Conservation (phyloP, 2,113 vertebrate species). For the Stercorarius parasiticus region DNA sequence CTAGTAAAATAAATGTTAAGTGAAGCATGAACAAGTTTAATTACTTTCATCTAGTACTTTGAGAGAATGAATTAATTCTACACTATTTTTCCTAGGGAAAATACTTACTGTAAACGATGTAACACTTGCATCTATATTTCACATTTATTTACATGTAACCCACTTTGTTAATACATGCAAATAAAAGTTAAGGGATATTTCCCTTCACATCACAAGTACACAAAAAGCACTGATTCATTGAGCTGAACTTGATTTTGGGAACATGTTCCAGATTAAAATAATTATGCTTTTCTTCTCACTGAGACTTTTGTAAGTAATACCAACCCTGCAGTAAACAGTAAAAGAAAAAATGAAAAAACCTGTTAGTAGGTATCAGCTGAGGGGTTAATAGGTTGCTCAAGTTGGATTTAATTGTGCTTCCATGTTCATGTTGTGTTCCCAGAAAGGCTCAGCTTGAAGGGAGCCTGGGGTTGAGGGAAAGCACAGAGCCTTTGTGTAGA, state of each 20-base stretch:
- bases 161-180: background rate
- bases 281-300: background rate
- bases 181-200: background rate
- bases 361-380: background rate
- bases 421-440: background rate
- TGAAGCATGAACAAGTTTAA: slow-evolving; percentile 16
- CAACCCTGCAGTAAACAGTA: background rate
- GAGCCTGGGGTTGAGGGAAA: background rate
- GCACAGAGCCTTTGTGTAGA: background rate
- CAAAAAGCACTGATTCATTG: background rate
- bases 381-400: slow-evolving; percentile 32
- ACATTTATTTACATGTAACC: background rate
- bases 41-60: slow-evolving; percentile 18
- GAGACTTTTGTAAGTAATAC: background rate
- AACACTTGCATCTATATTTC: background rate
- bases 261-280: background rate
- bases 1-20: slow-evolving; percentile 15
- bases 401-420: slow-evolving; percentile 11
- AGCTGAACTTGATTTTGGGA: background rate
- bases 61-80: background rate
- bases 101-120: background rate
- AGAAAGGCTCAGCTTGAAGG: slow-evolving; percentile 3
- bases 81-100: slow-evolving; percentile 19
- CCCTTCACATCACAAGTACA: background rate
- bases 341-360: background rate